A percentile compares a stretch with the other conserved stretches of the same genome.
phyloP scores from a whole-genome alignment of 2,888 invertebrate genomes.

The Caenorhabditis wallacei region DNA sequence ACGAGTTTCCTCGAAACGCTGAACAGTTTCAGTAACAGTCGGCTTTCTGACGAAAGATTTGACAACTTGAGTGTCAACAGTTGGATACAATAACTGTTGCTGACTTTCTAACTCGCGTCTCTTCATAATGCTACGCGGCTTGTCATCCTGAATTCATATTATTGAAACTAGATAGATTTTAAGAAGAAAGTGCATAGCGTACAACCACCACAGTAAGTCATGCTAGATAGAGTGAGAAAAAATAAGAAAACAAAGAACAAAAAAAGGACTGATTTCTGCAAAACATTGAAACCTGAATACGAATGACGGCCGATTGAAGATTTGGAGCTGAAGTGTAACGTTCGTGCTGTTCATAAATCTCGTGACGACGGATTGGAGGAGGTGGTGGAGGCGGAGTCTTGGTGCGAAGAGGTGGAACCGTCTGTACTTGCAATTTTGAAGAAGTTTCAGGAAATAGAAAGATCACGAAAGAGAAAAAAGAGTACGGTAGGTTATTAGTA shows the following conservation, averaged over 20 bases:
- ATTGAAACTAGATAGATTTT: not conserved
- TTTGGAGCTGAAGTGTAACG: constrained; percentile 66
- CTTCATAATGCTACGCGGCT: constrained; percentile 80
- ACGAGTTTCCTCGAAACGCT: constrained; percentile 82
- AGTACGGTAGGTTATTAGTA: constrained; percentile 24
- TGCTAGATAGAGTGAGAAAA: constrained; percentile 8
- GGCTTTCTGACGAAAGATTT: constrained; percentile 74
- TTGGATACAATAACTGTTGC: constrained; percentile 77
- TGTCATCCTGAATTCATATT: constrained; percentile 75
- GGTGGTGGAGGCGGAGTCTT: constrained; percentile 64
- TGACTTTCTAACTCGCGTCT: constrained; percentile 76
- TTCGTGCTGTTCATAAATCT: constrained; percentile 54
- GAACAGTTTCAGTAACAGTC: constrained; percentile 82
- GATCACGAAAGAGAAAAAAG: constrained; percentile 19
- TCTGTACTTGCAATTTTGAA: constrained; percentile 29
- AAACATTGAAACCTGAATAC: constrained; percentile 61
- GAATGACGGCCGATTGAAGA: constrained; percentile 66
- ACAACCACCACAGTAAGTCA: constrained; percentile 43
- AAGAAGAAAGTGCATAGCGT: constrained; percentile 31
- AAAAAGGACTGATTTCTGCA: not conserved
- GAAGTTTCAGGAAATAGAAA: not conserved
- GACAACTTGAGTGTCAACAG: constrained; percentile 69
- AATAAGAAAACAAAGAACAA: constrained; percentile 6
- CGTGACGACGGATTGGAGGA: constrained; percentile 44
- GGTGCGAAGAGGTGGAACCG: constrained; percentile 62